Evolutionary conservation across 2,888 invertebrate species (phyloP), one percentile per base, ranked within the genome.

Genomic region (Theodoxus fluviatilis): DNA sequence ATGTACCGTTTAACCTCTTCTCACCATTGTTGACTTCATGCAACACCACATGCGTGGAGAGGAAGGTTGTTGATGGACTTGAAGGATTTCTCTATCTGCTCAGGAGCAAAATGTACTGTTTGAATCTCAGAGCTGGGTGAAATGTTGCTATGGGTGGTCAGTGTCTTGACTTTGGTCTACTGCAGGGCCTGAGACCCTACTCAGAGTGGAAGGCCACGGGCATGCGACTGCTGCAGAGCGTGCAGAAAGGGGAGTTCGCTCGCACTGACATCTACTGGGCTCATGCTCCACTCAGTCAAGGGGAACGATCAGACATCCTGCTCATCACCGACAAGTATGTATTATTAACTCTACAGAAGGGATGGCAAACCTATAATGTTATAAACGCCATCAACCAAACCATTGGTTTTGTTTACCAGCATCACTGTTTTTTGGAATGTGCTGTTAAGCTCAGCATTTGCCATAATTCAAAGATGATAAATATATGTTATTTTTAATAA

Each of bases 121-220:
- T n/a, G n/a, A n/a, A n/a, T n/a, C n/a, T n/a, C n/a, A n/a, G n/a
- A n/a, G n/a, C n/a, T n/a, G n/a, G n/a, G n/a, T n/a, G n/a, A n/a
- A n/a, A n/a, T n/a, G n/a, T n/a, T n/a, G n/a, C n/a, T n/a, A n/a
- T n/a, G n/a, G n/a, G n/a, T n/a, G n/a, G n/a, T n/a, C n/a, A n/a
- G n/a, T n/a, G n/a, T n/a, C n/a, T n/a, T n/a, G n/a, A n/a, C 22
- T n/a, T 47, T 22, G 4, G 7, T 61, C 63, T 37, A 43, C 70
- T 77, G 3, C 83, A 94, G 93, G 93, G 93, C 40, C 88, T 93
- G 18, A 90, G 91, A 71, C 91, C 93, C 37, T 93, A 91, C 86
- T 93, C 93, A 0, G 88, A 88, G 66, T 92, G 93, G 84, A 91
- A 91, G 76, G 92, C 94, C 0, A 90, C 92, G 72, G 94, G 94